phyloP scores from a whole-genome alignment of 1,140 invertebrate genomes.

The Drosophila ercepeae region DNA sequence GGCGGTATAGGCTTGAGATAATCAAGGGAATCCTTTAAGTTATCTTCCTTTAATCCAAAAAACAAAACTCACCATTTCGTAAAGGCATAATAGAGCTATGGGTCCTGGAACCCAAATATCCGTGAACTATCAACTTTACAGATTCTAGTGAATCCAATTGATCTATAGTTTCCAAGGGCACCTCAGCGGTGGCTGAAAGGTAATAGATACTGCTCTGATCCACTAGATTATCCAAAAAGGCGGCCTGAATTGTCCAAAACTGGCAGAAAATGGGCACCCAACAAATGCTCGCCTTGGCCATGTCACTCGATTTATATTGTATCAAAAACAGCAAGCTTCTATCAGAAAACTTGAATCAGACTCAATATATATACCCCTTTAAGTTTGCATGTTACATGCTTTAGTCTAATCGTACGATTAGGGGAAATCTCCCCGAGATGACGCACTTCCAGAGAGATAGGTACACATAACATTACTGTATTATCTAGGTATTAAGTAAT shows the following conservation, averaged over 20 bases:
- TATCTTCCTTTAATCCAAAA: not conserved
- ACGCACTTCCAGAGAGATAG: constrained; percentile 21
- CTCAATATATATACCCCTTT: constrained; percentile 27
- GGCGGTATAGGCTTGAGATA: constrained; percentile 56
- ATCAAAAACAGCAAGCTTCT: not conserved
- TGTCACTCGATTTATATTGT: constrained; percentile 4
- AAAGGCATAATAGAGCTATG: constrained; percentile 71
- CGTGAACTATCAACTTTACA: constrained; percentile 75
- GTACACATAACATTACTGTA: constrained; percentile 50
- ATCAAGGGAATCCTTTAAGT: not conserved
- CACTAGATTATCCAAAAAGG: constrained; percentile 36
- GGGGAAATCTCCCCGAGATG: constrained; percentile 26
- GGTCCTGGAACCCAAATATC: constrained; percentile 62
- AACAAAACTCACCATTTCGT: constrained; percentile 56
- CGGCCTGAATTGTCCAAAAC: constrained; percentile 30
- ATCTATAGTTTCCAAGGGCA: constrained; percentile 37
- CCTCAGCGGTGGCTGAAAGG: constrained; percentile 38
- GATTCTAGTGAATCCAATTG: constrained; percentile 25
- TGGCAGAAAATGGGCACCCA: constrained; percentile 42
- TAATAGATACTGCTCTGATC: constrained; percentile 67
- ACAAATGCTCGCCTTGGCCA: constrained; percentile 45
- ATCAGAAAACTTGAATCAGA: not conserved
- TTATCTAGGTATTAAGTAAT: constrained; percentile 65
- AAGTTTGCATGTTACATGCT: constrained; percentile 21
- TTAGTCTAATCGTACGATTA: constrained; percentile 53